Base-by-base conservation (phyloP, 2,113 vertebrate genomes). In the Litocranius walleri region DNA sequence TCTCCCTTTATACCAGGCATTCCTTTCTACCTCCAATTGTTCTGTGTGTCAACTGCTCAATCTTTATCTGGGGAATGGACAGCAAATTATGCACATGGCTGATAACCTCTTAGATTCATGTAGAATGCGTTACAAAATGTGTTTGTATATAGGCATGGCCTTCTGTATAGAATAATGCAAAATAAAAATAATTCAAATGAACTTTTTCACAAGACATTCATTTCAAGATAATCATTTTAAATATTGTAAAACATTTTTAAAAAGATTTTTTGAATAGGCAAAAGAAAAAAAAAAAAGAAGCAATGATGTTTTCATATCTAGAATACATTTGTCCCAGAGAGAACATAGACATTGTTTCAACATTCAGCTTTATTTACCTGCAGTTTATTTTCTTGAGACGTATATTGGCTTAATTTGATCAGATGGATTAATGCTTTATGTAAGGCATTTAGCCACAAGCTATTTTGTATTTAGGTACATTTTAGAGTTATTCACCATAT, bases 371-470 rank as follows among this genome's bases (percentile, higher is more conserved):
- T 96, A 96, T 93, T 97, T 91, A 96, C 81, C 82, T 94, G 43
- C 45, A 88, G 82, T 52, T 91, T 83, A 96, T 94, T 96, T 98
- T 91, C 83, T 81, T 91, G 74, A 88, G 67, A 93, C 71, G 94
- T 61, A 62, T 67, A 91, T 84, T 91, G 62, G 45, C 36, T 97
- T 94, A 89, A 90, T 89, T 98, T 96, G 92, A 97, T 91, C 67
- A 97, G 97, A 95, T 93, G 88, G 91, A 93, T 97, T 97, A 87
- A 91, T 85, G 62, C 45, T 97, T 95, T 85, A 96, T 62, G 95
- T 59, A 91, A 87, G 8, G 16, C 71, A 88, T 91, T 96, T 96
- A 94, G 17, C 59, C 82, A 93, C 52, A 56, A 95, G 86, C 82
- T 92, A 80, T 97, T 94, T 94, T 89, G 43, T 77, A 88, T 88